Evolutionary conservation across 2,797 vertebrate species (phyloP).

Genomic region (Liparis tanakae): DNA sequence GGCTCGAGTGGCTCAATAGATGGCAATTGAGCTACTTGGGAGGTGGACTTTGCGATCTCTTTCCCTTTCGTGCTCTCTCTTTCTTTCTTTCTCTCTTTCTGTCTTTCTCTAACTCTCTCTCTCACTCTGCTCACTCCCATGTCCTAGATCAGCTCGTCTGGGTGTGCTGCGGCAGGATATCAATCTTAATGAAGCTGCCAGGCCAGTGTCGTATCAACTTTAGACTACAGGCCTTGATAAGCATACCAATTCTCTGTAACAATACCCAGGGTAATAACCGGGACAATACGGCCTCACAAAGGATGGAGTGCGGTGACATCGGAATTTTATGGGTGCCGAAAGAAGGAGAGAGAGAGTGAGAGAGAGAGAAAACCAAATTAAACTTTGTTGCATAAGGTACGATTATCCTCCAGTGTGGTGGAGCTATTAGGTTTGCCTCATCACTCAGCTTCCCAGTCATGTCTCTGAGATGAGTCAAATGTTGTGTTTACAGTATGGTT

Average conservation of each 20-base stretch:
- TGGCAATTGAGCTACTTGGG: constrained; percentile 75
- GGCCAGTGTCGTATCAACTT: constrained; percentile 75
- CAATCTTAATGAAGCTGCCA: constrained; percentile 80
- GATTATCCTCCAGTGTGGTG: constrained; percentile 14
- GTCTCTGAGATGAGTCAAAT: constrained; percentile 64
- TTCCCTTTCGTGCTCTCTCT: constrained; percentile 48
- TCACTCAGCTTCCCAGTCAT: constrained; percentile 34
- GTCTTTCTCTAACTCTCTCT: constrained; percentile 42
- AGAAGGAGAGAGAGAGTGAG: constrained; percentile 7
- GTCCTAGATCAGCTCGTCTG: constrained; percentile 72
- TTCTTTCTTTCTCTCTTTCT: constrained; percentile 33
- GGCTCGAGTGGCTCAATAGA: constrained; percentile 74
- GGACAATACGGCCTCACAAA: constrained; percentile 78
- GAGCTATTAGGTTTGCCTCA: constrained; percentile 31
- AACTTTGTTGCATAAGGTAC: constrained; percentile 34
- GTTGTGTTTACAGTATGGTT: constrained; percentile 70
- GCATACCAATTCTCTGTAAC: constrained; percentile 78
- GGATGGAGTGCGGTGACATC: constrained; percentile 76
- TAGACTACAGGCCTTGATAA: constrained; percentile 77
- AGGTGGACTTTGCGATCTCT: constrained; percentile 59
- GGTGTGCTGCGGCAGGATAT: constrained; percentile 66
- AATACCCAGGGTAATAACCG: constrained; percentile 78
- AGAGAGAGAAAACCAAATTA: constrained; percentile 15
- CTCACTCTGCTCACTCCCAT: constrained; percentile 50
- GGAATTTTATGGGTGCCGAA: constrained; percentile 71